These are phyloP conservation scores for Sminthurinus aureus DNA, from an alignment of 2,888 invertebrate species.

Conservation along the genomic window DNA sequence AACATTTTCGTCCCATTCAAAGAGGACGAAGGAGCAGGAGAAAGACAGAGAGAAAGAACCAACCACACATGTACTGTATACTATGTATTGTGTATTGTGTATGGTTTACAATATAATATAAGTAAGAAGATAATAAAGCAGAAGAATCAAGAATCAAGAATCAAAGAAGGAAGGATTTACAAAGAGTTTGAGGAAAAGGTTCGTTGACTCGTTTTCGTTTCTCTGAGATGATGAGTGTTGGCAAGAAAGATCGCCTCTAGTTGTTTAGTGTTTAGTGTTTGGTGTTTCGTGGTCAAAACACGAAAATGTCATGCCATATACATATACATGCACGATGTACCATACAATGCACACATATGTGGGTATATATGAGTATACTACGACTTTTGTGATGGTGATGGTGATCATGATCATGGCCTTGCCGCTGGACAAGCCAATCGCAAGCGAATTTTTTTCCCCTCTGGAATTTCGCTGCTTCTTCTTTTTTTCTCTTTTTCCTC, in stretches of 20 bases:
- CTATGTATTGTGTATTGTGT: not conserved
- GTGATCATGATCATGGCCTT: slow-evolving; percentile 29
- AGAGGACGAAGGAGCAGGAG: too few relatives aligned
- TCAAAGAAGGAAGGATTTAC: not conserved
- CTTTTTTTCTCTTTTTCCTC: not conserved
- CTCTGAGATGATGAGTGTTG: not conserved
- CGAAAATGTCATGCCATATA: not conserved
- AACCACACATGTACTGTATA: not conserved
- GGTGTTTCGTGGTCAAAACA: slow-evolving; percentile 33
- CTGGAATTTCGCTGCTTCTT: not conserved
- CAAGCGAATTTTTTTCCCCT: slow-evolving; percentile 11
- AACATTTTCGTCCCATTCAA: too few relatives aligned
- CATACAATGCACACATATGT: too few relatives aligned
- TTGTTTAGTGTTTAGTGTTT: slow-evolving; percentile 34
- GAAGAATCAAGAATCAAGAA: not conserved
- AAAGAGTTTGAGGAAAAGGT: slow-evolving; percentile 16
- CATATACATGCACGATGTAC: too few relatives aligned
- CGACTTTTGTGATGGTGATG: too few relatives aligned
- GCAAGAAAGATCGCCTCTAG: slow-evolving; percentile 23
- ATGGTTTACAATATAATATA: not conserved
- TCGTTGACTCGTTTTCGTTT: slow-evolving; percentile 35
- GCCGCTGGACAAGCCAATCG: slow-evolving; percentile 34
- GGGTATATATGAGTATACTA: too few relatives aligned
- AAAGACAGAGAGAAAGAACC: too few relatives aligned
- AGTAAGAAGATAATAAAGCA: not conserved